Evolutionary conservation across 2,888 invertebrate genomes (phyloP).

Genomic region (Drosophila prostipennis): DNA sequence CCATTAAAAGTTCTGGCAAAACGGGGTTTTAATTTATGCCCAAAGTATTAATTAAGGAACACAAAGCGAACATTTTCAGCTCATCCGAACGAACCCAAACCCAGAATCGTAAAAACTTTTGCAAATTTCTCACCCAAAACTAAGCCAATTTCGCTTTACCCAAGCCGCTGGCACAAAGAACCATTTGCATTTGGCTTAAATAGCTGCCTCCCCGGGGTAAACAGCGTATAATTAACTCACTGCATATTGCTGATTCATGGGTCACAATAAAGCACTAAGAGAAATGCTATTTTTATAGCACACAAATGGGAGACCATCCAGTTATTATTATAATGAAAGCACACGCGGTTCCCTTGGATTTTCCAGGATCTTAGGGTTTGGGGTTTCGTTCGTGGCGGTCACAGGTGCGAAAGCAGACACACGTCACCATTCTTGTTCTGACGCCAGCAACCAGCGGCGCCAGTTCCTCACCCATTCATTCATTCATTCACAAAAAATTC

Average conservation of each 20-base stretch:
- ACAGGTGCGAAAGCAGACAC: conserved; percentile 63
- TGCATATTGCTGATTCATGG: conserved; percentile 44
- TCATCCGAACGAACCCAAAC: background rate
- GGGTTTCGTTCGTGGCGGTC: conserved; percentile 43
- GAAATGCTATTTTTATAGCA: conserved; percentile 64
- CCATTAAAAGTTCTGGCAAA: conserved; percentile 1
- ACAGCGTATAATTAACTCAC: conserved; percentile 29
- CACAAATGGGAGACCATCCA: conserved; percentile 61
- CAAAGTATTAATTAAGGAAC: conserved; percentile 12
- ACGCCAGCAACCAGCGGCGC: conserved; percentile 51
- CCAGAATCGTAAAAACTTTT: conserved; percentile 24
- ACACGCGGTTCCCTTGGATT: no score
- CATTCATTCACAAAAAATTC: conserved; percentile 55
- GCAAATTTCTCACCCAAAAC: conserved; percentile 6
- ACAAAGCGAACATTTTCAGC: conserved; percentile 11
- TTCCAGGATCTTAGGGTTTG: no score
- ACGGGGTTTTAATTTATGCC: conserved; percentile 2
- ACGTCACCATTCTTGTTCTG: conserved; percentile 56
- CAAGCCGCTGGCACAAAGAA: background rate
- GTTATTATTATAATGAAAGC: conserved; percentile 61
- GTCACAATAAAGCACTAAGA: conserved; percentile 24
- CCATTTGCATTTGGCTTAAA: conserved; percentile 25
- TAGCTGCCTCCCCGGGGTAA: conserved; percentile 2
- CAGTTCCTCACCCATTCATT: conserved; percentile 32
- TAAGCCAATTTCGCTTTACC: conserved; percentile 6